These are phyloP conservation scores for Dromas ardeola DNA, from an alignment of 2,113 vertebrate genomes.

Conservation along the genomic window DNA sequence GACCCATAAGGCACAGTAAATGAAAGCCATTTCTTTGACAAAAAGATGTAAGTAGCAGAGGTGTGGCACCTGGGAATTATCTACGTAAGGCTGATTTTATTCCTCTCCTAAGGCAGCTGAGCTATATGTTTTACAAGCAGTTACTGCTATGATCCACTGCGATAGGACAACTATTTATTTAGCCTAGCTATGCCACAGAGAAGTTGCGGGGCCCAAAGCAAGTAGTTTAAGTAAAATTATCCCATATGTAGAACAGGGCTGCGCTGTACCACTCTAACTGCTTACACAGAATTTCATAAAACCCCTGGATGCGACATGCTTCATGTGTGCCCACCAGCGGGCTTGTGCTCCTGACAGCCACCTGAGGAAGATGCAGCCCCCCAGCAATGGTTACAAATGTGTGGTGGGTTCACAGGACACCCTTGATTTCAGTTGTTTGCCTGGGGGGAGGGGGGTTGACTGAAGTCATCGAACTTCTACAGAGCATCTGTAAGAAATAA, in stretches of 20 bases:
- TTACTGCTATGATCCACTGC: background rate
- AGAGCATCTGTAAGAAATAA: background rate
- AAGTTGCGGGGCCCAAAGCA: background rate
- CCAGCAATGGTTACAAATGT: background rate
- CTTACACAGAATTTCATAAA: background rate
- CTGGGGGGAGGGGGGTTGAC: rapidly evolving
- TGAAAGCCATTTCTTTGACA: background rate
- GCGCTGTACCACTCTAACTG: background rate
- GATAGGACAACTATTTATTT: background rate
- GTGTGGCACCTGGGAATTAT: background rate
- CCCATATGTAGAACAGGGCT: background rate
- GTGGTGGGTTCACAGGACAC: background rate
- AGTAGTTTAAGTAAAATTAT: background rate
- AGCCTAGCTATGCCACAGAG: background rate
- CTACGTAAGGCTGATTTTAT: background rate
- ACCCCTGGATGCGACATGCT: background rate
- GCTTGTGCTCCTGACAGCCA: background rate
- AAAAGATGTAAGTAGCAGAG: background rate
- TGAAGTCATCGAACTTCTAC: background rate
- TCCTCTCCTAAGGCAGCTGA: background rate
- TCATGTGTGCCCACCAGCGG: background rate
- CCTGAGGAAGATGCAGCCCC: background rate
- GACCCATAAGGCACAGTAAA: background rate
- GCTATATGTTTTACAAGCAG: background rate
- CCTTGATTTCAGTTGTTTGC: background rate